These are phyloP conservation scores for Bombus confusus DNA, from an alignment of 1,140 invertebrate species.

Conservation along the genomic window DNA sequence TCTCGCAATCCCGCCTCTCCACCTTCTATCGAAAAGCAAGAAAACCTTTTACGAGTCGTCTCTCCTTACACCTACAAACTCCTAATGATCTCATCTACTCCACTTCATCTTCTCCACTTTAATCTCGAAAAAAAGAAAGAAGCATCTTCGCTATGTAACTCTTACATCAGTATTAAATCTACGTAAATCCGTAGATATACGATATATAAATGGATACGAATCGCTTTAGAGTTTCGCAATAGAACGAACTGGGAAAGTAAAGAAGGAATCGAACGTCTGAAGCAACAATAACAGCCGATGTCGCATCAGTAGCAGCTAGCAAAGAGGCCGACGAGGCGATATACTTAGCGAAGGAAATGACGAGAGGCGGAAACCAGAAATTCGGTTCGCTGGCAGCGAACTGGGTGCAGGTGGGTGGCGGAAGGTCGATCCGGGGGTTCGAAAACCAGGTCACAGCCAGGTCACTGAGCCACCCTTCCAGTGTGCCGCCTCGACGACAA, in stretches of 20 bases:
- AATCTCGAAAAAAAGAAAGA: background rate
- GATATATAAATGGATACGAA: background rate
- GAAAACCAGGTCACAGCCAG: conserved; percentile 65
- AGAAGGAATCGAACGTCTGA: conserved; percentile 2
- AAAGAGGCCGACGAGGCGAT: conserved; percentile 17
- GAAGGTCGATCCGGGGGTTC: conserved; percentile 58
- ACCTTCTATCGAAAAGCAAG: background rate
- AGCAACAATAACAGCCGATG: conserved; percentile 7
- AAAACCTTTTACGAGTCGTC: background rate
- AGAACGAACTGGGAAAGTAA: background rate
- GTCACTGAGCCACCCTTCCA: conserved; percentile 64
- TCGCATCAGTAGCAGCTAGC: background rate
- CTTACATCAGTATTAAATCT: background rate
- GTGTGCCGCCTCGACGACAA: conserved; percentile 48
- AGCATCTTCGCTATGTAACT: background rate
- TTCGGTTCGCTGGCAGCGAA: conserved; percentile 61
- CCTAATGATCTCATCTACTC: conserved; percentile 5
- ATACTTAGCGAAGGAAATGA: conserved; percentile 28
- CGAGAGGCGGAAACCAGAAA: conserved; percentile 61
- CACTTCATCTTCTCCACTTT: background rate
- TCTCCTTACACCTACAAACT: background rate
- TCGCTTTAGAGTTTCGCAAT: background rate
- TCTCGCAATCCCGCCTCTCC: background rate
- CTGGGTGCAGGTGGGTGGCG: conserved; percentile 50
- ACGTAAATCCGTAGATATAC: no score